Conservation (phyloP, 2,113 vertebrate species). For the Ceuthmochares aereus region DNA sequence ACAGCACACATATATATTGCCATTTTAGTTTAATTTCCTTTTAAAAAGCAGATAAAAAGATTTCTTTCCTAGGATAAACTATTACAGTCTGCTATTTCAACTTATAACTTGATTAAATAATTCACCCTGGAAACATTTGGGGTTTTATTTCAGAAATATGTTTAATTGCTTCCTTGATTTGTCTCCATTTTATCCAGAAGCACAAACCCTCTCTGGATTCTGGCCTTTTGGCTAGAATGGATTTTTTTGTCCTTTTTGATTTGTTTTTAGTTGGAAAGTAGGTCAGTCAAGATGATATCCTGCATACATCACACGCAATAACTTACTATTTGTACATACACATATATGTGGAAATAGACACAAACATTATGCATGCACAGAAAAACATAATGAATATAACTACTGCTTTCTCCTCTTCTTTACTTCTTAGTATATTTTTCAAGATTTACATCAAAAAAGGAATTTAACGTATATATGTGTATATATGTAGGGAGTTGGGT, state of each 20-base stretch:
- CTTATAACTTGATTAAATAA: background rate
- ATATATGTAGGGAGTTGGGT: too few relatives aligned
- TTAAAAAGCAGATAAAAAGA: background rate
- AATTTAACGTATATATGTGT: too few relatives aligned
- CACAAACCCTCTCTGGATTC: background rate
- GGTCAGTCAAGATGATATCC: background rate
- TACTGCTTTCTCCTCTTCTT: background rate
- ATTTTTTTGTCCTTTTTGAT: background rate
- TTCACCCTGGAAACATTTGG: background rate
- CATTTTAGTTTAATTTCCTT: constrained; percentile 34
- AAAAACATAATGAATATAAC: background rate
- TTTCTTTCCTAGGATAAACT: background rate
- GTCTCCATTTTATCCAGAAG: background rate
- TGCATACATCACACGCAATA: background rate
- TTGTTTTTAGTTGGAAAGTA: background rate
- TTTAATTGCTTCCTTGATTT: constrained; percentile 37
- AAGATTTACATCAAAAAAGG: background rate
- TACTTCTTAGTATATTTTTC: background rate
- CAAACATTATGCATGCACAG: background rate
- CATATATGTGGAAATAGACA: background rate
- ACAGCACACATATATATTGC: background rate
- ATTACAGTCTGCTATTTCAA: background rate
- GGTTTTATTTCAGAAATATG: background rate
- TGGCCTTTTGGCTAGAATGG: background rate
- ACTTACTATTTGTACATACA: background rate